Evolutionary conservation across 2,797 vertebrate genomes (phyloP), one percentile per base, ranked within the genome.

Genomic region (Cygnus olor): DNA sequence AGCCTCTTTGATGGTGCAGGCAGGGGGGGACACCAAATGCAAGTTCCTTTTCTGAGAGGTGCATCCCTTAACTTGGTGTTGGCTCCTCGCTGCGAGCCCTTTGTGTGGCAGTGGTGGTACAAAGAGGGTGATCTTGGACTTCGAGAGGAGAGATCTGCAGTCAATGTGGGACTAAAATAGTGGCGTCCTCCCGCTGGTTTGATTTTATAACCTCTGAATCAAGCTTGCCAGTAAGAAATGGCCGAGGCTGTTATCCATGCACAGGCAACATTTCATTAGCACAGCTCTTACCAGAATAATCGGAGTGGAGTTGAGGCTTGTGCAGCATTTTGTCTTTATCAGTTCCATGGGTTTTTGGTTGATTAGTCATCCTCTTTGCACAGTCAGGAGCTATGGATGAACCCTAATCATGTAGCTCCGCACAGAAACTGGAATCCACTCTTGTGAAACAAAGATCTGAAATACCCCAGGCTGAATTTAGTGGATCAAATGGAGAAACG

Each of bases 81-180:
- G 45, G 44, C 61, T 4, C 2, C 22, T 88, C 51, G 61, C 36
- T 28, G n/a, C 19, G 34, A 25, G 19, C 34, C 47, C 27, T 83
- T 51, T 7, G 5, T 61, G 1, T 61, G 42, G 22, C 20, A 14
- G 27, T 69, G 61, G 36, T 30, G 25, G 14, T 58, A 42, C 24
- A 25, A 11, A 64, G 36, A 22, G 15, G 18, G 11, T 27, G 11
- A 16, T 49, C 14, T 0, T 64, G 32, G 61, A 25, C 17, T 85
- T 56, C 14, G 63, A 44, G 18, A 51, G 40, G 45, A 30, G 51
- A n/a, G 8, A 5, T 79, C 49, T 30, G 56, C 10, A 18, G 7
- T 0, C 6, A 2, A 10, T 0, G 0, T 49, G 36, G 24, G 51
- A 7, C 36, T 68, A 42, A 57, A 32, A 3, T 47, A 60, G 36